Conservation (phyloP, 2,797 vertebrate genomes). For the Gadopsis marmoratus region DNA sequence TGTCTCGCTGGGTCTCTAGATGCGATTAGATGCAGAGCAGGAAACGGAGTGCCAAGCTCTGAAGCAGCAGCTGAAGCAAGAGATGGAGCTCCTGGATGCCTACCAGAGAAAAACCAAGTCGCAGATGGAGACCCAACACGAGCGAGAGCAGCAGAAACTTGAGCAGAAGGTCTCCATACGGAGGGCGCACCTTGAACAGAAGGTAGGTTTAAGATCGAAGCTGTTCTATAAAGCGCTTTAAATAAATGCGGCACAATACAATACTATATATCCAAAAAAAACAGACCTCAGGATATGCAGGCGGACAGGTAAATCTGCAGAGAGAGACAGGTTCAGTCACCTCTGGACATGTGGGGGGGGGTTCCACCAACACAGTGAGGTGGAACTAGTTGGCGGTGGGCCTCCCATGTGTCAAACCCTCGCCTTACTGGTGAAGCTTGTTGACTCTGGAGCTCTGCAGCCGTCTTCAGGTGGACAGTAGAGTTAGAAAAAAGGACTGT, state of each 20-base stretch:
- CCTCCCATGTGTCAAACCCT: neutral
- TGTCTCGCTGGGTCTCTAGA: constrained; percentile 75
- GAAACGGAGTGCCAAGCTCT: constrained; percentile 92
- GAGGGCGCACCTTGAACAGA: constrained; percentile 94
- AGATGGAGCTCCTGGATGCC: constrained; percentile 96
- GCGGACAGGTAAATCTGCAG: neutral
- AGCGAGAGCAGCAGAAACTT: constrained; percentile 94
- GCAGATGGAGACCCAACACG: constrained; percentile 95
- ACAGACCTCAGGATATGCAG: neutral
- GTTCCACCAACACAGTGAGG: neutral
- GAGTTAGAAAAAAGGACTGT: neutral
- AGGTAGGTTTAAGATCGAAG: constrained; percentile 81
- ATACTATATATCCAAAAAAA: neutral
- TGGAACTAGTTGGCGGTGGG: neutral
- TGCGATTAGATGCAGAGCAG: constrained; percentile 93
- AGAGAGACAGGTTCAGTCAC: neutral
- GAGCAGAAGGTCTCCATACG: constrained; percentile 95
- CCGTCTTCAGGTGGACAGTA: neutral
- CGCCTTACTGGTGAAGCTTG: neutral
- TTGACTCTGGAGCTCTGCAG: constrained; percentile 4
- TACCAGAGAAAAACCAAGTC: constrained; percentile 97
- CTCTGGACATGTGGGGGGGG: neutral
- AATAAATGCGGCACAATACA: constrained; percentile 19
- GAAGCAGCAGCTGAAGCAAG: constrained; percentile 87
- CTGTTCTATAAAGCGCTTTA: neutral